These are phyloP conservation scores for Melieria omissa DNA, from an alignment of 2,888 invertebrate species.

Conservation along the genomic window DNA sequence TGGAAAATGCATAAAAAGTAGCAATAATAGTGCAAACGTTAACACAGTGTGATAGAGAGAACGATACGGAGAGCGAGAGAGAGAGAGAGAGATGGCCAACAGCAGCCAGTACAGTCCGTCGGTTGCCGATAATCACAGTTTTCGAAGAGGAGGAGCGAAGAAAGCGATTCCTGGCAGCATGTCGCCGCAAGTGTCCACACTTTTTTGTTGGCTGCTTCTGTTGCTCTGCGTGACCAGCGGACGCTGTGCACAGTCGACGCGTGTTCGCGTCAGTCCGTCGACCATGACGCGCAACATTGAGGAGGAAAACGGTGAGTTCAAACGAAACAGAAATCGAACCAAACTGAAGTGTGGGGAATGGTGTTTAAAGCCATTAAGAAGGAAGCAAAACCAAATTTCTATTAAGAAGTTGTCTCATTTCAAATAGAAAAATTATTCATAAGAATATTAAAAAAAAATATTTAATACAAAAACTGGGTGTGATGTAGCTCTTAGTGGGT, in stretches of 20 bases:
- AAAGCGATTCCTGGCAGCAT: conserved; percentile 10
- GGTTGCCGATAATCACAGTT: neutral
- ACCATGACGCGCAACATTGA: conserved; percentile 65
- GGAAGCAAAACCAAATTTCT: conserved; percentile 3
- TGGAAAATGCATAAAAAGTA: neutral
- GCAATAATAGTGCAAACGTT: neutral
- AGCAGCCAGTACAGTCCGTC: too few species aligned
- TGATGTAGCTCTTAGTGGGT: too few species aligned
- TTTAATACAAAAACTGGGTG: too few species aligned
- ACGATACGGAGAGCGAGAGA: too few species aligned
- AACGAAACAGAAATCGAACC: neutral
- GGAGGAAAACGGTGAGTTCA: conserved; percentile 65
- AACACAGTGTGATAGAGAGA: too few species aligned
- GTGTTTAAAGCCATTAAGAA: conserved; percentile 28
- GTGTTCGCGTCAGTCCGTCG: conserved; percentile 58
- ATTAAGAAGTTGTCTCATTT: conserved; percentile 23
- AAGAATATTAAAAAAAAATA: conserved; percentile 6
- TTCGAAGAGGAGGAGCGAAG: neutral
- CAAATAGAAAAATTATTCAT: conserved; percentile 9
- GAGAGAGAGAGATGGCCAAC: too few species aligned
- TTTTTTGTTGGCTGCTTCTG: conserved; percentile 40
- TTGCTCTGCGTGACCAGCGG: conserved; percentile 45
- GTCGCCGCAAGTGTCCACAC: conserved; percentile 10
- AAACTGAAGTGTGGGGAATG: conserved; percentile 26
- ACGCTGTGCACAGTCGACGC: conserved; percentile 53